These are phyloP conservation scores for Eulithis prunata DNA, from an alignment of 2,888 invertebrate species.

Conservation along the genomic window DNA sequence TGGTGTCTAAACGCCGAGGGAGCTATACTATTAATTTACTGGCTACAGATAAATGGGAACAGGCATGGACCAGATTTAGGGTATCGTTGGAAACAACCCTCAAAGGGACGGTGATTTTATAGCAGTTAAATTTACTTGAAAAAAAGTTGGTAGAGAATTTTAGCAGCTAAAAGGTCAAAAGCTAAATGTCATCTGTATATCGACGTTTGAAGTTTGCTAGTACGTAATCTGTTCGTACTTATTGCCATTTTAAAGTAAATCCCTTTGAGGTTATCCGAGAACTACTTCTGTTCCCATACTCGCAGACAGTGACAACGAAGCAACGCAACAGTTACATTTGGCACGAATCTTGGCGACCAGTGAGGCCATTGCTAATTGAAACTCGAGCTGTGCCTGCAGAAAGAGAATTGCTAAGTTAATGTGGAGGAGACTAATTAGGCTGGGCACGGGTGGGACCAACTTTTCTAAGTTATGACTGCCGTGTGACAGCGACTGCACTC, in stretches of 20 bases:
- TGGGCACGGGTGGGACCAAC: slow-evolving; percentile 8
- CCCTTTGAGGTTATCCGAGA: not conserved
- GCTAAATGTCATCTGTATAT: too few species aligned
- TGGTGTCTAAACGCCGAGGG: slow-evolving; percentile 3
- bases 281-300: not conserved
- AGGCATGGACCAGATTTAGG: not conserved
- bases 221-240: too few species aligned
- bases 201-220: too few species aligned
- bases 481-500: not conserved
- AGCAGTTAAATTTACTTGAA: too few species aligned
- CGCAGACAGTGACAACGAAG: not conserved
- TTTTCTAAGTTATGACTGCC: slow-evolving; percentile 23
- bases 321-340: slow-evolving; percentile 25
- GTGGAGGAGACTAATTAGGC: slow-evolving; percentile 32
- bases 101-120: not conserved
- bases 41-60: not conserved
- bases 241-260: not conserved
- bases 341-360: slow-evolving; percentile 17
- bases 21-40: slow-evolving; percentile 9
- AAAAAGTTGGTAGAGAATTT: too few species aligned
- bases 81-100: not conserved
- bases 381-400: slow-evolving; percentile 10
- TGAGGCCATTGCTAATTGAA: slow-evolving; percentile 19
- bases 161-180: too few species aligned
- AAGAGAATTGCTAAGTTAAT: slow-evolving; percentile 33